Evolutionary conservation across 1,140 invertebrate species (phyloP), one percentile per base, ranked within the genome.

Genomic region (Drosophila bocqueti): DNA sequence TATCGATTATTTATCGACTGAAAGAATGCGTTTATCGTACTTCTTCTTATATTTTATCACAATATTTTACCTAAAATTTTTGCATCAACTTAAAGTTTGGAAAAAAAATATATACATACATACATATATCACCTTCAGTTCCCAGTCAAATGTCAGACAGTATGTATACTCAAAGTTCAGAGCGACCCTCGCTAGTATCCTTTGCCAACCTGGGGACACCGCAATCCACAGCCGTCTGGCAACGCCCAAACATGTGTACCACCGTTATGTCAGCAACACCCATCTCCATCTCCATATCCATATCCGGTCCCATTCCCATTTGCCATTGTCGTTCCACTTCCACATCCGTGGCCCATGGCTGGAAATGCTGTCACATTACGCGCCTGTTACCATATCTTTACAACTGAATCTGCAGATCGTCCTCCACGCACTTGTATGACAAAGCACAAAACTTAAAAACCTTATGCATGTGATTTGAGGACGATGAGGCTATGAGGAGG

Each of bases 331-430:
- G 29, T 34, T 18, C 8, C 42, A 24, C 31, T 15, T 40, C 55
- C 26, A 62, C 58, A 29, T 62, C 55, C 38, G 26, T 34, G 36
- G 52, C 42, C 45, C 54, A 21, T 47, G 45, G n/a, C 68, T 50
- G 73, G 54, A 68, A 75, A 78, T 59, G 78, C 84, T 84, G 84
- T 90, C 85, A 89, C 85, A 89, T 90, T 89, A 90, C 60, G 85
- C 84, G 84, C 81, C 84, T 90, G 65, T 89, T 90, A 90, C 81
- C 85, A 79, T 90, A 90, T 90, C 85, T 90, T 90, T 90, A 86
- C 81, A 90, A 91, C 86, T 91, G 85, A 85, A 90, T 91, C 85
- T 89, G 60, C 76, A 82, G 86, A 85, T 89, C 81, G 85, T 84
- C 69, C 83, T 75, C 81, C 77, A 75, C 81, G 77, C 84, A 89